Evolutionary conservation across 2,113 vertebrate genomes (phyloP).

Genomic region (Tupaia tana): DNA sequence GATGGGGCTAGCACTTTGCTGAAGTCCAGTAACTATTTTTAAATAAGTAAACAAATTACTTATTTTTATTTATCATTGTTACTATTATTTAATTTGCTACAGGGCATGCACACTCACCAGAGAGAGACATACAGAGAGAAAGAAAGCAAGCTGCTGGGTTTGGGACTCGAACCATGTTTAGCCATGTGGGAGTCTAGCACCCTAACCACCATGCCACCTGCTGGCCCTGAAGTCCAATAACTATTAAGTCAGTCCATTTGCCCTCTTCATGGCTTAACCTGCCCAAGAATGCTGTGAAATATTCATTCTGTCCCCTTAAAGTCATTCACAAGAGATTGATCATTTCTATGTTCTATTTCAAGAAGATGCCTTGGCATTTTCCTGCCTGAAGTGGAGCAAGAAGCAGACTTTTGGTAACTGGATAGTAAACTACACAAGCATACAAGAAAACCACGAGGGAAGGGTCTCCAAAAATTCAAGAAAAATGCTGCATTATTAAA

Average conservation of each 20-base stretch:
- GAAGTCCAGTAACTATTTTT: background rate
- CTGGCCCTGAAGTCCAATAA: background rate
- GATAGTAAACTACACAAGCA: background rate
- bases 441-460: background rate
- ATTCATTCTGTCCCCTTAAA: slow-evolving; percentile 43
- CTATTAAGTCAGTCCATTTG: background rate
- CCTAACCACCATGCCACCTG: no score
- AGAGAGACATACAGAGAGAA: no score
- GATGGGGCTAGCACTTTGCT: background rate
- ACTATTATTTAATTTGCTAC: no score
- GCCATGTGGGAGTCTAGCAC: no score
- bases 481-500: no score
- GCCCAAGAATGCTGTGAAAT: slow-evolving; percentile 33
- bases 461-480: no score
- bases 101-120: no score
- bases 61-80: no score
- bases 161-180: no score
- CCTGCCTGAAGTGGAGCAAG: background rate
- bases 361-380: background rate
- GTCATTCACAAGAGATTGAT: slow-evolving; percentile 19
- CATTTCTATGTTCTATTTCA: background rate
- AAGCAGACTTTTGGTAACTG: background rate
- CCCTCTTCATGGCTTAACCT: slow-evolving; percentile 31
- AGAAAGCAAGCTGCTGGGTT: no score
- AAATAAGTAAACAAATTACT: no score